Evolutionary conservation across 2,113 vertebrate species (phyloP).

Genomic region (Cyphomyrus plagiostoma): DNA sequence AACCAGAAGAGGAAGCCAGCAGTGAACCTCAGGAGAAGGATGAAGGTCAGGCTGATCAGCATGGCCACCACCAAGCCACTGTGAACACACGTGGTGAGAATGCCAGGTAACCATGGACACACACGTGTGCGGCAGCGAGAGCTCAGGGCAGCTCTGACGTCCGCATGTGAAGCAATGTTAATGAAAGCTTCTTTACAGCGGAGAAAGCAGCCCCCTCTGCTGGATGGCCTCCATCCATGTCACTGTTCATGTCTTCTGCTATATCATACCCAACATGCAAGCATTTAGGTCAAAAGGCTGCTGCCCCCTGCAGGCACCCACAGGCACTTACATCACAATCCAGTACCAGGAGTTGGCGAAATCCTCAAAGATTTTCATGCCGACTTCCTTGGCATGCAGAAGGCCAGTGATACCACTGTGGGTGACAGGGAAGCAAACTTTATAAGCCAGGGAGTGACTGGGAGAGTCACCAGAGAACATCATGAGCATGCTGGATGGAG

Average conservation of each 20-base stretch:
- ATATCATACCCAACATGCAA: neutral
- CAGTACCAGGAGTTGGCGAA: conserved; percentile 87
- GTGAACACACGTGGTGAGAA: conserved; percentile 21
- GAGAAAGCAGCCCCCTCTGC: neutral
- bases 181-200: neutral
- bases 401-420: conserved; percentile 74
- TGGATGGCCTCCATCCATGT: neutral
- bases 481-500: neutral
- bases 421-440: neutral
- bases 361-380: conserved; percentile 88
- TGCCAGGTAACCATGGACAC: neutral
- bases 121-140: neutral
- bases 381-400: conserved; percentile 75
- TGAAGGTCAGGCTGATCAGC: conserved; percentile 80
- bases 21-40: conserved; percentile 79
- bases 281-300: neutral
- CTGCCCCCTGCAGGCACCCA: neutral
- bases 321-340: conserved; percentile 83
- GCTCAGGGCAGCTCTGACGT: neutral
- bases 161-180: neutral
- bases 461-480: neutral
- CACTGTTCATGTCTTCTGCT: neutral
- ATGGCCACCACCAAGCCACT: conserved; percentile 85
- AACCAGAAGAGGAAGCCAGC: conserved; percentile 87
- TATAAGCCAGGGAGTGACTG: neutral